Evolutionary conservation across 2,888 invertebrate species (phyloP).

Genomic region (Thereva unica): DNA sequence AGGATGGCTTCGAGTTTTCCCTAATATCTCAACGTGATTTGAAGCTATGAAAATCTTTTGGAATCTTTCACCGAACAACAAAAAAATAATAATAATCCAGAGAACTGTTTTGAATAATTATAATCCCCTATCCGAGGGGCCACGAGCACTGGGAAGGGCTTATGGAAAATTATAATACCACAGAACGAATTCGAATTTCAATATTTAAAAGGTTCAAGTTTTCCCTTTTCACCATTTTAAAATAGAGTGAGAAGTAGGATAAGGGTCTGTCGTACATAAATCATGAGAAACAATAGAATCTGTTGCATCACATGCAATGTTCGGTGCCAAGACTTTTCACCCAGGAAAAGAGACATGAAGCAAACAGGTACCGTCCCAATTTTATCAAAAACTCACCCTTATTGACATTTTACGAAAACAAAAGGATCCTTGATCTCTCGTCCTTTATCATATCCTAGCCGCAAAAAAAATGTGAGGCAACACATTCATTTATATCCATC

Average conservation of each 20-base stretch:
- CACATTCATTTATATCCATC: too few species aligned
- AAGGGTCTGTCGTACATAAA: conserved; percentile 37
- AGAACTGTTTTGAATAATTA: conserved; percentile 19
- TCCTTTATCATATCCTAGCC: too few species aligned
- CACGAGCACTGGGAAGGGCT: conserved; percentile 4
- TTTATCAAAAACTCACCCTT: too few species aligned
- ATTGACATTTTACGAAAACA: too few species aligned
- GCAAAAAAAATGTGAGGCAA: too few species aligned
- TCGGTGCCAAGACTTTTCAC: conserved; percentile 12
- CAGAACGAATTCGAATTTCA: conserved; percentile 9
- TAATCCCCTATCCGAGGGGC: background rate
- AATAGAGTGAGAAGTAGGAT: conserved; percentile 17
- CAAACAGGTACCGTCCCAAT: too few species aligned
- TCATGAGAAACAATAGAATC: conserved; percentile 35
- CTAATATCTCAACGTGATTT: conserved; percentile 21
- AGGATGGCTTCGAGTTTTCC: background rate
- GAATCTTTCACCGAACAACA: too few species aligned
- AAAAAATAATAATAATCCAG: conserved; percentile 18
- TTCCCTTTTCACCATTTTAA: conserved; percentile 12
- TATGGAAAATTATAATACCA: conserved; percentile 24
- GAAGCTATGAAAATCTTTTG: background rate
- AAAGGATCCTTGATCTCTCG: too few species aligned
- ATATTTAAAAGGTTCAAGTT: background rate
- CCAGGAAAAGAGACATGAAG: conserved; percentile 3
- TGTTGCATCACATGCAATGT: conserved; percentile 12